Evolutionary conservation across 2,888 invertebrate species (phyloP).

Genomic region (Drosophila nr. perissopoda): DNA sequence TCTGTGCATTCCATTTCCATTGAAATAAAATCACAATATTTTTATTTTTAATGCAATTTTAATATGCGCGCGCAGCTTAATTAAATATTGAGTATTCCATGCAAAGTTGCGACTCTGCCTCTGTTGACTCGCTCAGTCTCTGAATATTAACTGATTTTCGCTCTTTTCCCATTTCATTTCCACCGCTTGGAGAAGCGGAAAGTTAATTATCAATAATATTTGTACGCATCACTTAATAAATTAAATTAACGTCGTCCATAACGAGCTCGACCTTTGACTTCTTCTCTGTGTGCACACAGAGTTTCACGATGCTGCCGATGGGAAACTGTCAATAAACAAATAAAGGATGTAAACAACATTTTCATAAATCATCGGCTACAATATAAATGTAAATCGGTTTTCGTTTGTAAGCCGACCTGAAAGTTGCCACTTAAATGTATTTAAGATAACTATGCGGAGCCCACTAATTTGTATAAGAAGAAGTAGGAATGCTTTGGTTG

Average conservation of each 20-base stretch:
- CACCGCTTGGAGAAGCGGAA: constrained; percentile 26
- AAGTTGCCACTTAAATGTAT: background rate
- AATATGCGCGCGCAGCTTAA: constrained; percentile 78
- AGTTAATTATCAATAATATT: constrained; percentile 64
- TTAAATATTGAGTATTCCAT: constrained; percentile 68
- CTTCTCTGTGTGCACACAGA: background rate
- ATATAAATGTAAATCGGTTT: background rate
- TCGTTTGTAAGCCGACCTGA: background rate
- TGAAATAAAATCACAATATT: constrained; percentile 30
- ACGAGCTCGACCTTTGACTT: constrained; percentile 24
- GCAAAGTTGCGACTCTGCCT: constrained; percentile 8
- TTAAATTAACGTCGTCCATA: constrained; percentile 46
- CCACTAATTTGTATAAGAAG: background rate
- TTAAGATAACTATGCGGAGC: background rate
- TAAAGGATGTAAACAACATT: constrained; percentile 2
- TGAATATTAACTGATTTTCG: background rate
- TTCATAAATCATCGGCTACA: background rate
- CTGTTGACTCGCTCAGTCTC: background rate
- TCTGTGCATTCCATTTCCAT: constrained; percentile 5
- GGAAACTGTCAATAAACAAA: background rate
- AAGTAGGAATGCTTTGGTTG: background rate
- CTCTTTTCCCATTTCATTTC: constrained; percentile 12
- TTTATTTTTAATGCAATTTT: constrained; percentile 75
- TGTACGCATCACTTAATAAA: constrained; percentile 49
- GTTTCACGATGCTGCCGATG: background rate